Conservation (phyloP, 2,113 vertebrate genomes). For the Aptenodytes patagonicus region DNA sequence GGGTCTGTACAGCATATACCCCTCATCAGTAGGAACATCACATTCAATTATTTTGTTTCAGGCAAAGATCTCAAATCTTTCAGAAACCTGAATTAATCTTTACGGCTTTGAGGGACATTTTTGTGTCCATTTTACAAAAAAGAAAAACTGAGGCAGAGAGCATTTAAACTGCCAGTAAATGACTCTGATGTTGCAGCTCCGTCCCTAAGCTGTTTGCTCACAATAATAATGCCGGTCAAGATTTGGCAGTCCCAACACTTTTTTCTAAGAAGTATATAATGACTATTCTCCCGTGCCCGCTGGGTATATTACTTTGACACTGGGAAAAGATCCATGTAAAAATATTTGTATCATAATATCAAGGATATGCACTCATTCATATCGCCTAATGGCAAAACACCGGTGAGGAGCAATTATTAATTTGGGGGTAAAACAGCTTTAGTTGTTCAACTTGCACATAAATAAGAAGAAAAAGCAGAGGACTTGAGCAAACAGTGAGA, state of each 20-base stretch:
- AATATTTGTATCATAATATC: not conserved
- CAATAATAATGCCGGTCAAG: conserved; percentile 42
- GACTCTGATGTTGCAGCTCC: not conserved
- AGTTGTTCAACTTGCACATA: not conserved
- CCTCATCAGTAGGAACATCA: not conserved
- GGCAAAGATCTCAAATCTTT: not conserved
- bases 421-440: not conserved
- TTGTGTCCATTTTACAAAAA: not conserved
- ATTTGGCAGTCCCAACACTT: conserved; percentile 38
- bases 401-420: not conserved
- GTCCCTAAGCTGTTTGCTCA: conserved; percentile 41
- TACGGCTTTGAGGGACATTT: not conserved
- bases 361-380: not conserved
- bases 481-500: not conserved
- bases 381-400: not conserved
- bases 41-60: not conserved
- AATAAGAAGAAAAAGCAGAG: not conserved
- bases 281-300: not conserved
- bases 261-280: conserved; percentile 42
- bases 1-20: not conserved
- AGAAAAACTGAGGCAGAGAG: conserved; percentile 10
- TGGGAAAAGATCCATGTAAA: conserved; percentile 26
- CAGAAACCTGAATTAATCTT: not conserved
- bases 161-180: conserved; percentile 51
- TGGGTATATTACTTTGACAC: conserved; percentile 7